phyloP scores from a whole-genome alignment of 2,113 vertebrate species.

The Eudorcas thomsonii region DNA sequence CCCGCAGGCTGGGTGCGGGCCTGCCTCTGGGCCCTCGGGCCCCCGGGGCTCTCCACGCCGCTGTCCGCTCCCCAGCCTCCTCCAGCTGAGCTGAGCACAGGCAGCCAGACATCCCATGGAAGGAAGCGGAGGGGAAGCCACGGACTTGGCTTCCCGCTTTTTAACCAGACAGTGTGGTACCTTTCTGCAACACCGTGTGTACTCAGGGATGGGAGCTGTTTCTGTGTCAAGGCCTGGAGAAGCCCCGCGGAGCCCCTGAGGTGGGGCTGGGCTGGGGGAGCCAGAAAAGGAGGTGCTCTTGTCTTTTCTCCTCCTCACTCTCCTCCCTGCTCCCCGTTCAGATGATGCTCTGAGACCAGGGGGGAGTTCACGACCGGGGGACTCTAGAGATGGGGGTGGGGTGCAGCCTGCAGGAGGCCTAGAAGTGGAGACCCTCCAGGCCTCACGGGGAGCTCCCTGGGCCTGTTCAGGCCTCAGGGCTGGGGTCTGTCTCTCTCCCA shows the following conservation, averaged over 20 bases:
- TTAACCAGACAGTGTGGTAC: not conserved
- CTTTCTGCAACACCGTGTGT: not conserved
- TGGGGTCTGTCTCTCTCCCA: too few relatives aligned
- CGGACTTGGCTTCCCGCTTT: not conserved
- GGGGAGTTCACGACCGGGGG: not conserved
- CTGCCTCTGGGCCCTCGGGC: not conserved
- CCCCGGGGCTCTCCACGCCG: accelerated
- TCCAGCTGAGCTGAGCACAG: not conserved
- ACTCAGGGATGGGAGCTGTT: not conserved
- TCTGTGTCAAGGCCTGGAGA: not conserved
- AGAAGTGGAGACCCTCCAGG: not conserved
- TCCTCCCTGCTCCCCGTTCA: not conserved
- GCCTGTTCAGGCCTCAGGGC: not conserved
- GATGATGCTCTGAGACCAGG: not conserved
- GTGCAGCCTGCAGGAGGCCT: not conserved
- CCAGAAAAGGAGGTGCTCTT: not conserved
- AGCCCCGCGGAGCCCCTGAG: accelerated
- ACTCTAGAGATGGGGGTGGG: not conserved
- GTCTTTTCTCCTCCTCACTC: not conserved
- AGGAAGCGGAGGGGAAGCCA: not conserved
- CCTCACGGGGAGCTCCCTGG: not conserved
- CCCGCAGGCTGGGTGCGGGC: not conserved
- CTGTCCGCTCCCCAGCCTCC: not conserved
- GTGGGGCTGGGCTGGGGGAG: accelerated
- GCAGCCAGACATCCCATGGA: not conserved